Percentiles rank a stretch among this genome's conserved stretches.
phyloP scores from a whole-genome alignment of 2,797 vertebrate genomes.

The Hyperoplus lanceolatus region DNA sequence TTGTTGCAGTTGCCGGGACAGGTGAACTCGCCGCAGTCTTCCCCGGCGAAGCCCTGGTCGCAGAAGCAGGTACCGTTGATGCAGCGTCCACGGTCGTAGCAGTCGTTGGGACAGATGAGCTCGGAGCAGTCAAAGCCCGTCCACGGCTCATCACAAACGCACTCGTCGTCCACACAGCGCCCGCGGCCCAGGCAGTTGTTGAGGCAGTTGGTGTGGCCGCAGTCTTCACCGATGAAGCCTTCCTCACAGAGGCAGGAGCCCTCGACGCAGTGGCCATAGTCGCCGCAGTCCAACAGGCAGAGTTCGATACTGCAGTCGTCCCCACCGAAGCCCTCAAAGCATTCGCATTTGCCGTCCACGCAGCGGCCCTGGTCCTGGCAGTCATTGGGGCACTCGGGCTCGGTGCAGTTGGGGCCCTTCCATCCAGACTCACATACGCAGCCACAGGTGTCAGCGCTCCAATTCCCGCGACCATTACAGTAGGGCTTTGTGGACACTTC shows the following conservation, averaged over 20 bases:
- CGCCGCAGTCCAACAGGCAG: constrained; percentile 89
- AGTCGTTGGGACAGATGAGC: constrained; percentile 96
- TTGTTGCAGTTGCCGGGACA: constrained; percentile 90
- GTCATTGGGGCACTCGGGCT: constrained; percentile 90
- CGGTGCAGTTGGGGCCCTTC: constrained; percentile 91
- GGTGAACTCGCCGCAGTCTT: constrained; percentile 91
- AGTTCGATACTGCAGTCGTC: constrained; percentile 90
- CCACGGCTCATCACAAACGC: constrained; percentile 92
- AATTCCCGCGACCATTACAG: constrained; percentile 95
- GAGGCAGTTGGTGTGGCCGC: constrained; percentile 89
- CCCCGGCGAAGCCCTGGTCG: constrained; percentile 91
- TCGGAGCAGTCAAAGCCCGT: constrained; percentile 94
- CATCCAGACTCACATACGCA: constrained; percentile 91
- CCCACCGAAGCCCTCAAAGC: constrained; percentile 93
- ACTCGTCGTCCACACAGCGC: constrained; percentile 92
- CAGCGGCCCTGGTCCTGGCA: constrained; percentile 98
- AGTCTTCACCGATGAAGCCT: constrained; percentile 91
- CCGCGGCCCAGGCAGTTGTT: constrained; percentile 93
- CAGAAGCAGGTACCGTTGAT: constrained; percentile 95
- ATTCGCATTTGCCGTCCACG: constrained; percentile 90
- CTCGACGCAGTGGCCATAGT: constrained; percentile 89
- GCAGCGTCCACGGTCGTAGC: constrained; percentile 94
- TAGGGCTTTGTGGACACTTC: constrained; percentile 91
- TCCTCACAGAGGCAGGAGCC: constrained; percentile 92
- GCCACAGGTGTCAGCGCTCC: constrained; percentile 89